A percentile compares a stretch with the other conserved stretches of the same genome.
Conservation (phyloP, 2,113 vertebrate species). For the Maylandia zebra region DNA sequence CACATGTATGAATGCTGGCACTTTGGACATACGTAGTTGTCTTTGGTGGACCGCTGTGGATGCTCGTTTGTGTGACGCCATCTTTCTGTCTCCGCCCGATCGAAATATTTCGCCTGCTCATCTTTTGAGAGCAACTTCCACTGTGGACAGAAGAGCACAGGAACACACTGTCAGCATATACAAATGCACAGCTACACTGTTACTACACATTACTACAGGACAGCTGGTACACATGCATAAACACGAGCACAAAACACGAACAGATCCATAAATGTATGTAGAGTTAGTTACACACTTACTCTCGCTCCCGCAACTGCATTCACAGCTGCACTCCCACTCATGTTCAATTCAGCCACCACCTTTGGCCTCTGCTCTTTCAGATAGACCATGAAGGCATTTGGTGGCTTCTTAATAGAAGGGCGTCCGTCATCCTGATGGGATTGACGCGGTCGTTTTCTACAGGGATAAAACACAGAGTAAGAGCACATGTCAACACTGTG, state of each 20-base stretch:
- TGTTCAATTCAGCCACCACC: background rate
- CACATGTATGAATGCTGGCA: background rate
- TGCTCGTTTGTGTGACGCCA: accelerated
- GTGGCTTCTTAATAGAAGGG: background rate
- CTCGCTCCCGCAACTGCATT: background rate
- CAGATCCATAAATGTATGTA: background rate
- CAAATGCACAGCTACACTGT: background rate
- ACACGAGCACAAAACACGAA: accelerated
- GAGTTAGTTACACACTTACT: background rate
- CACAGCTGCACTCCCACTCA: background rate
- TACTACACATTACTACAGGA: background rate
- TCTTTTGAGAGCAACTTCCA: background rate
- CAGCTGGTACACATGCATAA: background rate
- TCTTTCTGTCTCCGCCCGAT: background rate
- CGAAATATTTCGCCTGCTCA: background rate
- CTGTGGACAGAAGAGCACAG: background rate
- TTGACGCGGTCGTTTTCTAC: accelerated
- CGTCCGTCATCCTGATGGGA: background rate
- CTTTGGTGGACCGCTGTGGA: background rate
- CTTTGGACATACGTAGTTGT: background rate
- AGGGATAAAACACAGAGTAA: background rate
- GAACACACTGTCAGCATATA: background rate
- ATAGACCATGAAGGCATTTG: background rate
- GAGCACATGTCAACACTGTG: background rate
- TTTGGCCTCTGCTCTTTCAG: background rate